These are phyloP conservation scores for Sylvietta virens DNA, from an alignment of 2,113 vertebrate species.

Conservation along the genomic window DNA sequence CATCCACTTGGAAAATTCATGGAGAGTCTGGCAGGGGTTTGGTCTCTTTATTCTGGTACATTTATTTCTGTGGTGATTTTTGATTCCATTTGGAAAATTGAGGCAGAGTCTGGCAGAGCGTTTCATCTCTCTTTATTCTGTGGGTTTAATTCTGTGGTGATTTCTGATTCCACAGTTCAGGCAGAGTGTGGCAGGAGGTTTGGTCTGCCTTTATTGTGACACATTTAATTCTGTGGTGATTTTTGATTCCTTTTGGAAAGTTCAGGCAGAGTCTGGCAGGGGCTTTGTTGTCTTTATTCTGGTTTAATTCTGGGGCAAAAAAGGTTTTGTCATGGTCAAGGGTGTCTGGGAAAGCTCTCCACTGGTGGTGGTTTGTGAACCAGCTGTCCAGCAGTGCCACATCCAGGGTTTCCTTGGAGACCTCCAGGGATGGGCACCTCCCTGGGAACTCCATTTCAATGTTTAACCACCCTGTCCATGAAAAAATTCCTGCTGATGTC, in stretches of 20 bases:
- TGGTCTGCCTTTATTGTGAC: not conserved
- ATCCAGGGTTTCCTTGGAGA: not conserved
- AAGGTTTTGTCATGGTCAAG: not conserved
- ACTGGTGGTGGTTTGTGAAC: not conserved
- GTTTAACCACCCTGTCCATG: not conserved
- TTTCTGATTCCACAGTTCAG: too few species aligned
- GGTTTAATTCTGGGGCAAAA: not conserved
- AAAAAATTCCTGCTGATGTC: not conserved
- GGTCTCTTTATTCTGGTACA: too few species aligned
- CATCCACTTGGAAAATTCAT: not conserved
- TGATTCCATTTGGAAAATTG: not conserved
- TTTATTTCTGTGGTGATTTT: too few species aligned
- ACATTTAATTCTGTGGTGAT: not conserved
- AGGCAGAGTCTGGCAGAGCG: rapidly evolving
- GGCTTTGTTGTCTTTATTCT: not conserved
- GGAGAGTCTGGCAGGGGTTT: too few species aligned
- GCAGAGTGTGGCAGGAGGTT: not conserved
- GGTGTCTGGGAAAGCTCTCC: not conserved
- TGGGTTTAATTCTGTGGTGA: not conserved
- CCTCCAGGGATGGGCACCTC: not conserved
- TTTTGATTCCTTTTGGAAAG: not conserved
- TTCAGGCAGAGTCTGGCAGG: rapidly evolving
- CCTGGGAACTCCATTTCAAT: not conserved
- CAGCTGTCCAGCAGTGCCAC: not conserved
- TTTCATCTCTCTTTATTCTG: not conserved